A percentile compares a stretch with the other conserved stretches of the same genome.
Conservation (phyloP, 2,797 vertebrate species). For the Harpagifer antarcticus region DNA sequence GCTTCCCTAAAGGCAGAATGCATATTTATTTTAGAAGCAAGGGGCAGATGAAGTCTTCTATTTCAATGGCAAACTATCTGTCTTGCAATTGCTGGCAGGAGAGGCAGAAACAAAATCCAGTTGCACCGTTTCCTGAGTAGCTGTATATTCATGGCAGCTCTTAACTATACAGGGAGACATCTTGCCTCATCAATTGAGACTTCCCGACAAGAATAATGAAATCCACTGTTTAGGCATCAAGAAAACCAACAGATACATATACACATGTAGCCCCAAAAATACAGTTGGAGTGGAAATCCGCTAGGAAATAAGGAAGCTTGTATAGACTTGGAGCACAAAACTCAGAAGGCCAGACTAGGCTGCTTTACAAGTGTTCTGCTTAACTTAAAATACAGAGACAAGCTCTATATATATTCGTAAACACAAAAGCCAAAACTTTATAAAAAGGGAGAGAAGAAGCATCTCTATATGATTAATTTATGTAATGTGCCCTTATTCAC, state of each 20-base stretch:
- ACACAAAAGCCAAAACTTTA: neutral
- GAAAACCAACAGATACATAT: neutral
- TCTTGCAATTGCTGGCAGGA: neutral
- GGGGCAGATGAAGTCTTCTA: neutral
- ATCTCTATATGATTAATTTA: constrained; percentile 12
- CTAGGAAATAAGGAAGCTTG: neutral
- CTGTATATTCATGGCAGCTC: neutral
- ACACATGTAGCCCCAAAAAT: neutral
- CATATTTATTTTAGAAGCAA: neutral
- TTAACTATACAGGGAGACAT: neutral
- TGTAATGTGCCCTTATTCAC: constrained; percentile 26
- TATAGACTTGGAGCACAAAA: neutral
- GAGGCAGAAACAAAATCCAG: neutral
- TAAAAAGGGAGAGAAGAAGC: neutral
- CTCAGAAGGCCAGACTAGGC: neutral
- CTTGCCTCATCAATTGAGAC: neutral
- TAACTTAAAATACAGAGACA: neutral
- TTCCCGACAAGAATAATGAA: neutral
- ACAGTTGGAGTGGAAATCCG: neutral
- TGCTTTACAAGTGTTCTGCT: neutral
- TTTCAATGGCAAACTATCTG: neutral
- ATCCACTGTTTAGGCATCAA: neutral
- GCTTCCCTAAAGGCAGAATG: neutral
- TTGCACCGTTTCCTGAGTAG: constrained; percentile 1
- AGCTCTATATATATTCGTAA: constrained; percentile 5